Evolutionary conservation across 1,140 invertebrate species (phyloP), one percentile per base, ranked within the genome.

Genomic region (Ctenoplectra terminalis): DNA sequence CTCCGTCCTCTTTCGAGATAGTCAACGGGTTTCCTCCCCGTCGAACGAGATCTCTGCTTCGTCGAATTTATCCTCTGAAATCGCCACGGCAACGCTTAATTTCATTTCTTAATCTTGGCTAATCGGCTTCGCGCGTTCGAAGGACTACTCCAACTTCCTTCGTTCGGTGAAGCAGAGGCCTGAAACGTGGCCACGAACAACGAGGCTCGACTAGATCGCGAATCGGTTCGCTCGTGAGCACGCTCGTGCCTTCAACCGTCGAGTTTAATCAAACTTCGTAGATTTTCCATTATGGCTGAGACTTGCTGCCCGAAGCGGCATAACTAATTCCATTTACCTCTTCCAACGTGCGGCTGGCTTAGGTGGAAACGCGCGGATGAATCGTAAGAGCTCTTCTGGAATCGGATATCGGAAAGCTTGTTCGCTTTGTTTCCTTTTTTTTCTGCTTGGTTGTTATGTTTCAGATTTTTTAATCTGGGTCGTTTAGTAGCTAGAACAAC

Each of bases 251-350:
- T 37, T 67, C 52, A n/a, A n/a, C n/a, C n/a, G n/a, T n/a, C n/a
- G 58, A 75, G 85, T 90, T 91, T 91, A 90, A 92, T 92, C 88
- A 91, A 92, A 92, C 88, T 91, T 87, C 54, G 73, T 88, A 85
- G 89, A 92, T 92, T 92, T 91, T 90, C 91, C 87, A 92, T 92
- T 92, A 92, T 91, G 89, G 70, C 69, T 71, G 72, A 86, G 89
- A 91, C 88, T 90, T 88, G 79, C 82, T 85, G 85, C 88, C 86
- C 83, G 66, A 29, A 52, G 76, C 83, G 78, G 67, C 88, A 88
- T 88, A 88, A 88, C 86, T 91, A 86, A 90, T 90, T 91, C 87
- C 82, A 90, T 90, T 90, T 90, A 86, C 74, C 81, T 66, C 48
- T 26, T 48, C 43, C 52, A 31, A 37, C 20, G 58, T 34, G 29